Conservation (phyloP, 2,888 invertebrate genomes). For the Chaetogeoica ovagalla region DNA sequence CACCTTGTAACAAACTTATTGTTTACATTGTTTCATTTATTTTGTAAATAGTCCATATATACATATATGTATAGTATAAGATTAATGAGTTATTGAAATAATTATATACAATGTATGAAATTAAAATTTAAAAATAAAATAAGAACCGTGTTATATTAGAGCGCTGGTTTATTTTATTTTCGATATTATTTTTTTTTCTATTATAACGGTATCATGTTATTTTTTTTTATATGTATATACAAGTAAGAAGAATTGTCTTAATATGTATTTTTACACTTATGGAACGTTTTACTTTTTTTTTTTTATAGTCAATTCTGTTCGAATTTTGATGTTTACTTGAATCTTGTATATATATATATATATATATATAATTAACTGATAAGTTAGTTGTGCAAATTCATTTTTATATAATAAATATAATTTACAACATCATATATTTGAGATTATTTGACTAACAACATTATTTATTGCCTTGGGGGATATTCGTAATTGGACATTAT, state of each 20-base stretch:
- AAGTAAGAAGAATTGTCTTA: slow-evolving; percentile 32
- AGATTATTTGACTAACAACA: not conserved
- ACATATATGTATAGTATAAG: not conserved
- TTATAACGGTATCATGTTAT: slow-evolving; percentile 17
- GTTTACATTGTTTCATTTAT: slow-evolving; percentile 52
- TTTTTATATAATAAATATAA: slow-evolving; percentile 45
- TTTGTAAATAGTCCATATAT: slow-evolving; percentile 42
- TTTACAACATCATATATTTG: slow-evolving; percentile 9
- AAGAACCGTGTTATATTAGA: slow-evolving; percentile 40
- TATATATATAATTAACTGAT: slow-evolving; percentile 31
- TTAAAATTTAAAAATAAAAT: slow-evolving; percentile 6
- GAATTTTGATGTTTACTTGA: slow-evolving; percentile 38
- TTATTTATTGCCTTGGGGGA: not conserved
- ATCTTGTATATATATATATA: slow-evolving; percentile 40
- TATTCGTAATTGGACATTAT: too few relatives aligned
- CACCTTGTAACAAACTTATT: slow-evolving; percentile 44
- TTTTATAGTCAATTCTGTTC: slow-evolving; percentile 44
- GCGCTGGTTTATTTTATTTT: slow-evolving; percentile 24
- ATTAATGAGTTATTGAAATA: slow-evolving; percentile 38
- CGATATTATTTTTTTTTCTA: not conserved
- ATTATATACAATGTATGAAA: not conserved
- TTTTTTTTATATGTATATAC: slow-evolving; percentile 9
- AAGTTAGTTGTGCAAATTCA: slow-evolving; percentile 49
- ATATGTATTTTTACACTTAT: slow-evolving; percentile 48
- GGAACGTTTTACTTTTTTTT: slow-evolving; percentile 31